Evolutionary conservation across 2,888 invertebrate species (phyloP).

Genomic region (Caenorhabditis panamensis): DNA sequence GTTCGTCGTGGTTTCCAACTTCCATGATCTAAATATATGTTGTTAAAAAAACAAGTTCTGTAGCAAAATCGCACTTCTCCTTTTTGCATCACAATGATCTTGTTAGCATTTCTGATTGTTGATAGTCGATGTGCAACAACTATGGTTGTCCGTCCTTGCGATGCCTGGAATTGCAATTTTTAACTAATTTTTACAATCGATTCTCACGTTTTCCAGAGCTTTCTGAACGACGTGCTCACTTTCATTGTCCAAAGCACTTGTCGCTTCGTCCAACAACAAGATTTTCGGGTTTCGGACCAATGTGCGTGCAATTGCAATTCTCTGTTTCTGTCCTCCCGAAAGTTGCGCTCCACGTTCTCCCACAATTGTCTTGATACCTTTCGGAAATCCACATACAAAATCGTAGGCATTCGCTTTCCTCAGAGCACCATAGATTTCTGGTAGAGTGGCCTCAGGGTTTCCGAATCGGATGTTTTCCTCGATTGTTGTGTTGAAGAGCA

Average conservation of each 20-base stretch:
- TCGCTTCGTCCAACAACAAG: constrained; percentile 64
- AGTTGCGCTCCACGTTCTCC: constrained; percentile 82
- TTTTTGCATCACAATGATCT: constrained; percentile 82
- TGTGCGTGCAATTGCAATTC: constrained; percentile 70
- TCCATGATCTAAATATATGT: constrained; percentile 85
- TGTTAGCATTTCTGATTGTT: constrained; percentile 83
- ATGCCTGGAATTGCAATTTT: constrained; percentile 77
- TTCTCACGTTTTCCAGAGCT: constrained; percentile 84
- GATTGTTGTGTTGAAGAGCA: constrained; percentile 85
- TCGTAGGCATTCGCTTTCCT: constrained; percentile 82
- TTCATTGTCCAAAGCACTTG: constrained; percentile 72
- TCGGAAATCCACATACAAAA: constrained; percentile 82
- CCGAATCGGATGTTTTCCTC: constrained; percentile 83
- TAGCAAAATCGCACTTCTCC: constrained; percentile 75
- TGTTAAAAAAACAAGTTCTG: not conserved
- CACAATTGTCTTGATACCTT: constrained; percentile 82
- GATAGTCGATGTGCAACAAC: constrained; percentile 83
- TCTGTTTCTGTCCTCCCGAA: constrained; percentile 82
- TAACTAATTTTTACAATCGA: not conserved
- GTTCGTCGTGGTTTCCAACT: constrained; percentile 86
- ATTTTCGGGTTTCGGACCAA: constrained; percentile 62
- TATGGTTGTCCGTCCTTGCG: constrained; percentile 82
- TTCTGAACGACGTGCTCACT: constrained; percentile 72
- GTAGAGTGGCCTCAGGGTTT: constrained; percentile 62
- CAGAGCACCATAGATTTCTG: constrained; percentile 66